Conservation (phyloP, 2,113 vertebrate genomes). For the Cryptomyrus ogoouensis region DNA sequence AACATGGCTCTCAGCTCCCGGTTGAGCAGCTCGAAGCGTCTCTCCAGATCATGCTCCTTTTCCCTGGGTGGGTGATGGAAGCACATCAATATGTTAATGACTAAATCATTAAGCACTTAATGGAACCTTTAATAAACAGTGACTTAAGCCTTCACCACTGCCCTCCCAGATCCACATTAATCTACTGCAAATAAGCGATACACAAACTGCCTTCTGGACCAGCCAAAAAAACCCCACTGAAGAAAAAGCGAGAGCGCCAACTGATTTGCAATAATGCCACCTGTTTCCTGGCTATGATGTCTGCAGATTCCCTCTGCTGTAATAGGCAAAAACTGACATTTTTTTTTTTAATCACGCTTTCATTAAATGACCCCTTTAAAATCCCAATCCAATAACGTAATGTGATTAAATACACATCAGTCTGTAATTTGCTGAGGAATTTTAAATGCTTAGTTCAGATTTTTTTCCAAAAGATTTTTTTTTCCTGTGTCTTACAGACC, state of each 20-base stretch:
- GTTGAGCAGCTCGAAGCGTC: conserved; percentile 95
- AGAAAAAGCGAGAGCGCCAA: neutral
- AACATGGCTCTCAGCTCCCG: conserved; percentile 94
- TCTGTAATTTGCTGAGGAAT: neutral
- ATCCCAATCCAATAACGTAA: conserved; percentile 25
- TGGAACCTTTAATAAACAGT: conserved; percentile 91
- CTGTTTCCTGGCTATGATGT: conserved; percentile 61
- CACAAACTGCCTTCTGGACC: conserved; percentile 57
- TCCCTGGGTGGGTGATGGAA: conserved; percentile 95
- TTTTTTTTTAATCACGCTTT: conserved; percentile 53
- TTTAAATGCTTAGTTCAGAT: conserved; percentile 4
- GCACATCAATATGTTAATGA: conserved; percentile 99
- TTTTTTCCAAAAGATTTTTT: too few species aligned
- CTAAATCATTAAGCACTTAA: conserved; percentile 99
- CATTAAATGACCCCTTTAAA: conserved; percentile 69
- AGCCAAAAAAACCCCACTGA: neutral
- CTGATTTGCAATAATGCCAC: conserved; percentile 56
- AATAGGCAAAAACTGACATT: conserved; percentile 57
- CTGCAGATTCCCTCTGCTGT: conserved; percentile 55
- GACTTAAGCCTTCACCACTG: conserved; percentile 78
- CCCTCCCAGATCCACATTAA: conserved; percentile 87
- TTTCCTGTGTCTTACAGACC: neutral
- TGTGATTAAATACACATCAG: conserved; percentile 14
- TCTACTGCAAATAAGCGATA: conserved; percentile 96
- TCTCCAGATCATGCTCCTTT: conserved; percentile 98